Evolutionary conservation across 2,113 vertebrate species (phyloP).

Genomic region (Oncorhynchus kisutch): DNA sequence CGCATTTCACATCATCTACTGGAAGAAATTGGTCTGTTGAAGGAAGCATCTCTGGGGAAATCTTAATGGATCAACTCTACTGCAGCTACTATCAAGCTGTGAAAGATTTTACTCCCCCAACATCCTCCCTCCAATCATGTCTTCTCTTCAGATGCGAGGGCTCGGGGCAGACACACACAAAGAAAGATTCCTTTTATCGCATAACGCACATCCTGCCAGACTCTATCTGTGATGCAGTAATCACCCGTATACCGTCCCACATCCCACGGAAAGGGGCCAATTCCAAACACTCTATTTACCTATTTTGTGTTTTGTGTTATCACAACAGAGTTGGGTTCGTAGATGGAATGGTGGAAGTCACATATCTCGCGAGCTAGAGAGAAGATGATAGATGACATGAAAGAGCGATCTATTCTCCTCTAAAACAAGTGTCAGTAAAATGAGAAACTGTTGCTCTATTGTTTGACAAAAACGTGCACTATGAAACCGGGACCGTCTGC

Average conservation of each 20-base stretch:
- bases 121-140: not conserved
- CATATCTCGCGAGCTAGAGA: constrained; percentile 5
- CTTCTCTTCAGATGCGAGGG: not conserved
- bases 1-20: not conserved
- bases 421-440: not conserved
- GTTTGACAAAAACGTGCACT: not conserved
- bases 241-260: not conserved
- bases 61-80: constrained; percentile 15
- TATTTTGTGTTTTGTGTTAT: not conserved
- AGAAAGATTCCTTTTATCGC: not conserved
- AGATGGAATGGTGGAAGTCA: not conserved
- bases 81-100: not conserved
- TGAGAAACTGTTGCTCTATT: not conserved
- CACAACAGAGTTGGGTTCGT: not conserved
- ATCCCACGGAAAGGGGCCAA: not conserved
- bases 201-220: not conserved
- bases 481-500: not conserved
- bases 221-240: constrained; percentile 1
- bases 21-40: constrained; percentile 18
- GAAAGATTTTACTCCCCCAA: not conserved
- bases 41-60: constrained; percentile 22
- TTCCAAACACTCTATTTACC: not conserved
- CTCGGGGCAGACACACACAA: not conserved
- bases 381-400: constrained; percentile 6
- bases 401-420: constrained; percentile 26